A percentile compares a stretch with the other conserved stretches of the same genome.
These are phyloP conservation scores for Limnephilus auricula DNA, from an alignment of 2,888 invertebrate genomes.

Conservation along the genomic window DNA sequence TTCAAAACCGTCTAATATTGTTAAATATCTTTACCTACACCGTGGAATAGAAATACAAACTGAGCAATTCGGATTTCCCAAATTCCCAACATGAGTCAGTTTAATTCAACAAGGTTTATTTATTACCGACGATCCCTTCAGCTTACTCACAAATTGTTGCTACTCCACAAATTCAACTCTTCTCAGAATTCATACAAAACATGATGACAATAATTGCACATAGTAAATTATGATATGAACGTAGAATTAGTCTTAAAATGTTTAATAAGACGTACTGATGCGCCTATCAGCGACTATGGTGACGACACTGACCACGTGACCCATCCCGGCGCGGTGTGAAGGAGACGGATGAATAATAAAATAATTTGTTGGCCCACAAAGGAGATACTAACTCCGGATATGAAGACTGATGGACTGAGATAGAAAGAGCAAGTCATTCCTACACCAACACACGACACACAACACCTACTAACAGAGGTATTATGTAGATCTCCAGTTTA, in stretches of 20 bases:
- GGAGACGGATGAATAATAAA: slow-evolving; percentile 61
- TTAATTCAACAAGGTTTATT: too few species aligned
- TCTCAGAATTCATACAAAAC: too few species aligned
- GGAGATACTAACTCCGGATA: slow-evolving; percentile 59
- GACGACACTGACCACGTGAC: slow-evolving; percentile 1
- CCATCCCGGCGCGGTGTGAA: not conserved
- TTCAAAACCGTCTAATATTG: too few species aligned
- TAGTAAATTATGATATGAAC: not conserved
- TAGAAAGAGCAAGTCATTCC: slow-evolving; percentile 45
- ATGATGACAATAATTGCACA: too few species aligned
- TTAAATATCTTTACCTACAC: too few species aligned
- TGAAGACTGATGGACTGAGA: slow-evolving; percentile 56
- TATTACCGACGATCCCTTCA: too few species aligned
- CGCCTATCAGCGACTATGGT: slow-evolving; percentile 14
- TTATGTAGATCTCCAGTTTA: not conserved
- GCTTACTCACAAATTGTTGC: too few species aligned
- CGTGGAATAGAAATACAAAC: too few species aligned
- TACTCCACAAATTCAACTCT: too few species aligned
- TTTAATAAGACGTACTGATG: not conserved
- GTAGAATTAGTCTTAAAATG: not conserved
- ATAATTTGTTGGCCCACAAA: slow-evolving; percentile 66
- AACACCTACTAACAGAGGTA: not conserved
- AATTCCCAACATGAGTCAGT: too few species aligned
- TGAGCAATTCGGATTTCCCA: too few species aligned
- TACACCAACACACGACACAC: not conserved